phyloP scores from a whole-genome alignment of 2,113 vertebrate genomes.

The Lophochroa leadbeateri region DNA sequence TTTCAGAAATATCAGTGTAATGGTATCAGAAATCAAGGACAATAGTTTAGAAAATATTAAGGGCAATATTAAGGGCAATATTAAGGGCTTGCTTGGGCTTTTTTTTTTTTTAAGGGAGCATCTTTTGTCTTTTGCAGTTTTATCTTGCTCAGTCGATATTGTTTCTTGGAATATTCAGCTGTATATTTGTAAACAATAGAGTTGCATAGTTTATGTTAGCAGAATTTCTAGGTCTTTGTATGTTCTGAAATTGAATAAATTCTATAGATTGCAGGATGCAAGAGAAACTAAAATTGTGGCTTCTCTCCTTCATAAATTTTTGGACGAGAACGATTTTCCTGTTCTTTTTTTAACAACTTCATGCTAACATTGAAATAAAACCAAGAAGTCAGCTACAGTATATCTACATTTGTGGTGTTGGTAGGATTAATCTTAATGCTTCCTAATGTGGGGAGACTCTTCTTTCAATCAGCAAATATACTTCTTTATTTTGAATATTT shows the following conservation, averaged over 20 bases:
- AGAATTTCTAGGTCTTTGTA: constrained; percentile 20
- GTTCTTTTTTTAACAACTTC: constrained; percentile 24
- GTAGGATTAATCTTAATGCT: constrained; percentile 25
- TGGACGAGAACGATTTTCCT: constrained; percentile 7
- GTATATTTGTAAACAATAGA: constrained; percentile 33
- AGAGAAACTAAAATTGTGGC: constrained; percentile 7
- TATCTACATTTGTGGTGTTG: constrained; percentile 1
- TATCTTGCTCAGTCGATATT: background rate
- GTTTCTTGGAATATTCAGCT: background rate
- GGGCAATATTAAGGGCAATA: constrained; percentile 51
- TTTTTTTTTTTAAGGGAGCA: background rate
- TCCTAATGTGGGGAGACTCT: constrained; percentile 14
- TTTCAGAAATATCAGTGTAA: constrained; percentile 87
- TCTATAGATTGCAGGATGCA: background rate
- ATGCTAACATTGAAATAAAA: constrained; percentile 4
- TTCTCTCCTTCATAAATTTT: constrained; percentile 13
- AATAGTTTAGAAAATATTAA: constrained; percentile 70
- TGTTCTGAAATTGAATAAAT: constrained; percentile 25
- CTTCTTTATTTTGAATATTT: constrained; percentile 75
- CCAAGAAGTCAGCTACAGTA: background rate
- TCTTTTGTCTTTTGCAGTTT: background rate
- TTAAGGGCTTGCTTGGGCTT: background rate
- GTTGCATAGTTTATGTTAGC: background rate
- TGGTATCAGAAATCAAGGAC: constrained; percentile 90
- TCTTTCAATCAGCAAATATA: constrained; percentile 58